Conservation (phyloP, 2,113 vertebrate genomes). For the Aplodontia rufa region DNA sequence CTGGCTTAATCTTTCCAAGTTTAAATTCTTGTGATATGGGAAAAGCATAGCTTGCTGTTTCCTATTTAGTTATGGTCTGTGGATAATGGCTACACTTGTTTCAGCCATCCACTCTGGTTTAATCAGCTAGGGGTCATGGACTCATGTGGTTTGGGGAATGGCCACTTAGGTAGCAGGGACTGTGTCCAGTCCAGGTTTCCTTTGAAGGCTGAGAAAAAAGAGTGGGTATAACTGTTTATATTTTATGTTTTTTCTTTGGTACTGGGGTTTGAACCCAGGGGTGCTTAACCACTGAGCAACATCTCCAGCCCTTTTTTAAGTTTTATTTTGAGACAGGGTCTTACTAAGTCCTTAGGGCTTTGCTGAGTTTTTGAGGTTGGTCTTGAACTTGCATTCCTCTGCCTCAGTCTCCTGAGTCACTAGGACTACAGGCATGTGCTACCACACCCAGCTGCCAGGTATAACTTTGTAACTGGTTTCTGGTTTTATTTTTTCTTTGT, state of each 20-base stretch:
- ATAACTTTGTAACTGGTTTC: not conserved
- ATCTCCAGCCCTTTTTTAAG: too few species aligned
- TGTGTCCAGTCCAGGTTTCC: not conserved
- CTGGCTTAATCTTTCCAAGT: not conserved
- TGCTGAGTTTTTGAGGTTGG: too few species aligned
- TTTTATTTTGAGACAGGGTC: too few species aligned
- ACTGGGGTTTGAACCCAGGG: too few species aligned
- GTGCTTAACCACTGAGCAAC: too few species aligned
- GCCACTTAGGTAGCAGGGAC: not conserved
- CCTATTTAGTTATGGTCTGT: not conserved
- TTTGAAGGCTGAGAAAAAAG: not conserved
- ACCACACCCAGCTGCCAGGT: too few species aligned
- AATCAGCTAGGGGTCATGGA: not conserved
- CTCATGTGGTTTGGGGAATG: not conserved
- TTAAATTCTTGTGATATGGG: not conserved
- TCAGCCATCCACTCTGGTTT: not conserved
- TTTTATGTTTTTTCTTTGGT: too few species aligned
- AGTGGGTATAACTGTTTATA: not conserved
- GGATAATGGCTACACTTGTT: not conserved
- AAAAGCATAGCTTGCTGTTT: not conserved
- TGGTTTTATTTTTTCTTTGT: not conserved
- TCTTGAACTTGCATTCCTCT: too few species aligned
- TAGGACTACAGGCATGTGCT: too few species aligned
- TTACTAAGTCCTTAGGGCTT: too few species aligned
- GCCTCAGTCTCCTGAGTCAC: too few species aligned